Evolutionary conservation across 2,888 invertebrate species (phyloP), one percentile per base, ranked within the genome.

Genomic region (Leptopilina myrica): DNA sequence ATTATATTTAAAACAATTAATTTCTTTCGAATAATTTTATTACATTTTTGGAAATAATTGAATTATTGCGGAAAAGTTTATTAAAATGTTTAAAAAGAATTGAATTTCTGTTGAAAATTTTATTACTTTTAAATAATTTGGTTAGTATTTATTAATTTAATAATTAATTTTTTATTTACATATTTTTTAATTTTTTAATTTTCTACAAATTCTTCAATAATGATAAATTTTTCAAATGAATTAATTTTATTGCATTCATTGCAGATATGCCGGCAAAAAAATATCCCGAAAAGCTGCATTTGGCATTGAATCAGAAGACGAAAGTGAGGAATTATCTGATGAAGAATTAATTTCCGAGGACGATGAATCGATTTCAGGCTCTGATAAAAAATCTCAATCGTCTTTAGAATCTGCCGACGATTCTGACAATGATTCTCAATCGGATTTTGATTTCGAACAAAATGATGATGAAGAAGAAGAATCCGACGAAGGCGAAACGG

Each of bases 251-350:
- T 20, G 1, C 1, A n/a, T 15, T 20, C 7, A 3, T 78, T 79
- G 62, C 73, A 91, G 91, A 86, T 98, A 97, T 90, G 94, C 94
- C 69, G 97, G 97, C 0, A 94, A 95, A 91, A 95, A 95, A 83
- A 92, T 93, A 1, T 95, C 95, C 0, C 93, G 96, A 49, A 95
- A 94, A 88, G 86, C 91, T 76, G 73, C 89, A 79, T 88, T 89
- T 62, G 87, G 84, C n/a, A 84, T 85, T 53, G 87, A 87, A 11
- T 79, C 80, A 43, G 84, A 86, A 9, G 88, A 88, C 0, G 86
- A 87, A 8, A 84, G 40, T 76, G 84, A 78, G 85, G 88, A 69
- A 20, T 14, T 56, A 2, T 82, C 79, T 9, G 80, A 82, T 49
- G 76, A 76, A 6, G 62, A 86, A n/a, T 87, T 87, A 0, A 85